Evolutionary conservation across 2,113 vertebrate species (phyloP), one percentile per base, ranked within the genome.

Genomic region (Menidia beryllina): DNA sequence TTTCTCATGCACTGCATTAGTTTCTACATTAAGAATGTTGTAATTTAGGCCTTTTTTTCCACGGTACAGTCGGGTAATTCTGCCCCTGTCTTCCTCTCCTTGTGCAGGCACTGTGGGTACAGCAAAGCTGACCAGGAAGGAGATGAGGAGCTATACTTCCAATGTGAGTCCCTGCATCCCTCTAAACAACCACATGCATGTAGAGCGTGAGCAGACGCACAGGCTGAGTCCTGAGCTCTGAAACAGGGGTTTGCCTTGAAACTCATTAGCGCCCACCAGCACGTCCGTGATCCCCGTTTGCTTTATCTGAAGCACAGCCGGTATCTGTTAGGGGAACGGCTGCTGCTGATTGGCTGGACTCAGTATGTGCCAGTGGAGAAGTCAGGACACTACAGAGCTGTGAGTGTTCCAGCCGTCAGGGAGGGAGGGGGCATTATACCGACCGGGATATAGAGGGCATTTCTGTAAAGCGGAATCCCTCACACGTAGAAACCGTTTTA

Each of bases 51-150:
- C 39, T 1, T 87, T 78, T 77, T 84, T 82, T 85, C 69, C 50
- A 66, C 52, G 1, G 26, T 49, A 78, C 77, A 82, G 81, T 89
- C 69, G 75, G 68, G 64, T 89, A 78, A 91, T 83, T 84, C 57
- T 75, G 49, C 60, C 60, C 7, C 65, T 65, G 55, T 66, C 79
- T 81, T 49, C 62, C 56, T 51, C 49, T 45, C 59, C 65, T 71
- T 60, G 1, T 73, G 47, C 80, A 99, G 98, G 87, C 97, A 99
- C 85, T 99, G 98, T 84, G 97, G 98, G 60, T 99, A 98, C 88
- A 99, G 98, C 92, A 99, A 99, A 93, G 98, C 98, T 0, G 97
- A 98, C 89, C 97, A 99, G 91, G 98, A 99, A 93, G 98, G 97
- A 62, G 98, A 99, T 81, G 98, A 99, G 92, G 98, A 99, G 86